Evolutionary conservation across 64 coral and sea anemone species (phyloP).

Genomic region (Astreopora myriophthalma): DNA sequence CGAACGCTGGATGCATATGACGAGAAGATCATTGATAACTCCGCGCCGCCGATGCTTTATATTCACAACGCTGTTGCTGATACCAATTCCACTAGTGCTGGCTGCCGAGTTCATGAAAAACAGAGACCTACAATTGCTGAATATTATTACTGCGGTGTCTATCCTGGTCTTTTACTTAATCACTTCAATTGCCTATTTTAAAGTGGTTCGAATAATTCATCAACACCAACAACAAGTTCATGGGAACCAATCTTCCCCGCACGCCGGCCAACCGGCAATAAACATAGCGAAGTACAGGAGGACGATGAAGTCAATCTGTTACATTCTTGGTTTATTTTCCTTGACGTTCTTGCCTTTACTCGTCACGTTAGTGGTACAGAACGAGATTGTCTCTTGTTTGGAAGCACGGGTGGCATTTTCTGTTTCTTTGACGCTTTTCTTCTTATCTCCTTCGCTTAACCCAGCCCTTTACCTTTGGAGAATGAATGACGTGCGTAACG

Average conservation of each 20-base stretch:
- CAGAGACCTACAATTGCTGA: no score
- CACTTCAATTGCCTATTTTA: neutral
- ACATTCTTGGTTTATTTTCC: neutral
- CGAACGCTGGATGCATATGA: slow-evolving; percentile 37
- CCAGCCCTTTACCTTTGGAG: neutral
- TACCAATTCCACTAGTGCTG: neutral
- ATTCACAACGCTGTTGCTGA: neutral
- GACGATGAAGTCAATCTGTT: neutral
- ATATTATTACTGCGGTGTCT: neutral
- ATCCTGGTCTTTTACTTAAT: neutral
- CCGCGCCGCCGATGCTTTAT: neutral
- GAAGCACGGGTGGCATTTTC: neutral
- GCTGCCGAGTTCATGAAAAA: no score
- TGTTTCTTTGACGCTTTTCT: neutral
- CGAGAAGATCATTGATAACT: neutral
- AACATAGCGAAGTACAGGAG: neutral
- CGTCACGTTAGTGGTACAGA: neutral
- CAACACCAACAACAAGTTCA: neutral
- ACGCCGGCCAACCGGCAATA: neutral
- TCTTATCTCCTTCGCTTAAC: slow-evolving; percentile 3
- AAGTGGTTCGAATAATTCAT: neutral
- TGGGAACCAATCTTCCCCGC: neutral
- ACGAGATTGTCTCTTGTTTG: neutral
- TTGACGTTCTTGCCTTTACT: neutral
- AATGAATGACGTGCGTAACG: neutral